phyloP scores from a whole-genome alignment of 37 sponge, comb jelly and placozoan species.

The Bolinopsis microptera region DNA sequence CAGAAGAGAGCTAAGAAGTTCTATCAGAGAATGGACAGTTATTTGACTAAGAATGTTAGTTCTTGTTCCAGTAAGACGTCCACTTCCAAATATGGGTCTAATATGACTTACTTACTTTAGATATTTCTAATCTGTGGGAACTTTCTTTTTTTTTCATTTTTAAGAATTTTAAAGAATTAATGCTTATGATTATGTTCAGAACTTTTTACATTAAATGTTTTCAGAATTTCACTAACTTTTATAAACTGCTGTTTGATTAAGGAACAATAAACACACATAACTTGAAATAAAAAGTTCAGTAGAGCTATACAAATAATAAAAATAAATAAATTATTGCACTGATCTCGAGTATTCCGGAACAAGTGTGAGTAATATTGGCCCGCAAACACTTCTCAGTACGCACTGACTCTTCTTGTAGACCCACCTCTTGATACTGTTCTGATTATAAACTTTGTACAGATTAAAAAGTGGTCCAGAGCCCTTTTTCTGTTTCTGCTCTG shows the following conservation, averaged over 20 bases:
- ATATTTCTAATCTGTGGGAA: background rate
- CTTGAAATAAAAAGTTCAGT: background rate
- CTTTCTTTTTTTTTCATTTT: background rate
- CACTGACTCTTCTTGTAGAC: background rate
- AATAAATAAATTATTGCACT: constrained; percentile 57
- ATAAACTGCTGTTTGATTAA: background rate
- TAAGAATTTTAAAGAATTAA: background rate
- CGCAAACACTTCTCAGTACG: background rate
- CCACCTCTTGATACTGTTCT: background rate
- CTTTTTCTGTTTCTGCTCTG: background rate
- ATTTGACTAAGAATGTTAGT: background rate
- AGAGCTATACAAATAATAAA: constrained; percentile 46
- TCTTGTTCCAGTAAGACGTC: background rate
- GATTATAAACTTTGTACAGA: constrained; percentile 30
- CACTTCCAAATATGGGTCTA: background rate
- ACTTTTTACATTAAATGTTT: background rate
- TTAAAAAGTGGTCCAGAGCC: background rate
- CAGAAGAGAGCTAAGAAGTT: background rate
- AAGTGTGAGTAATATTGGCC: background rate
- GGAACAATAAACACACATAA: background rate
- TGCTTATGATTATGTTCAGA: background rate
- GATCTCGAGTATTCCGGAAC: background rate
- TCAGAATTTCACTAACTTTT: background rate
- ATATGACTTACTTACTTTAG: background rate
- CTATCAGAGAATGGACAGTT: background rate